Conservation (phyloP, 2,888 invertebrate species). For the Anthoptus insignis region DNA sequence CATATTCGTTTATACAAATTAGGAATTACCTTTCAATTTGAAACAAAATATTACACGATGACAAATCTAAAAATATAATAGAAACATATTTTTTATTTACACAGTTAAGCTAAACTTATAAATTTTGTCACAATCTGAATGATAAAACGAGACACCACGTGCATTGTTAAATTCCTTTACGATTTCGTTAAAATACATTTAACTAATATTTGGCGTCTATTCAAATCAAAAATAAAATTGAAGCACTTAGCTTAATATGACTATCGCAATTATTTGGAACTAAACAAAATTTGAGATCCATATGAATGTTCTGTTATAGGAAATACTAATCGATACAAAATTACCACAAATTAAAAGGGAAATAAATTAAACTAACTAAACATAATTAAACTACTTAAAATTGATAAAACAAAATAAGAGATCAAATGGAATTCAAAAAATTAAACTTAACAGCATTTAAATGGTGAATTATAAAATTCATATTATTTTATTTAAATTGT, state of each 20-base stretch:
- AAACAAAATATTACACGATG: constrained; percentile 64
- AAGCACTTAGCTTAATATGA: constrained; percentile 67
- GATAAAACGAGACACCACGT: constrained; percentile 48
- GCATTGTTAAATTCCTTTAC: constrained; percentile 30
- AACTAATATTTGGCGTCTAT: constrained; percentile 84
- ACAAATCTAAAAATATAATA: constrained; percentile 62
- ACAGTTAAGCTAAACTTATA: constrained; percentile 39
- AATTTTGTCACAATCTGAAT: constrained; percentile 54
- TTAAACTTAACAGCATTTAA: constrained; percentile 80
- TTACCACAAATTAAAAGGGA: constrained; percentile 52
- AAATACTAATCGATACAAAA: constrained; percentile 58
- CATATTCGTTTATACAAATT: constrained; percentile 62
- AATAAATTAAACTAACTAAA: constrained; percentile 76
- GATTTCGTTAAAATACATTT: constrained; percentile 57
- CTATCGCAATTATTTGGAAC: constrained; percentile 83
- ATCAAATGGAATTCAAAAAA: constrained; percentile 80
- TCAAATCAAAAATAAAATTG: constrained; percentile 63
- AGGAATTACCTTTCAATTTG: constrained; percentile 57
- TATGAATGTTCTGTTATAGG: constrained; percentile 59
- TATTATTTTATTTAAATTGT: constrained; percentile 23
- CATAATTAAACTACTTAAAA: constrained; percentile 69
- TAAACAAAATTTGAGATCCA: constrained; percentile 82
- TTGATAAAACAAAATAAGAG: constrained; percentile 79
- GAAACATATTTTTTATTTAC: constrained; percentile 57
- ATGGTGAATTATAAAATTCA: constrained; percentile 52